Evolutionary conservation across 2,113 vertebrate species (phyloP), one percentile per base, ranked within the genome.

Genomic region (Dicerorhinus sumatrensis): DNA sequence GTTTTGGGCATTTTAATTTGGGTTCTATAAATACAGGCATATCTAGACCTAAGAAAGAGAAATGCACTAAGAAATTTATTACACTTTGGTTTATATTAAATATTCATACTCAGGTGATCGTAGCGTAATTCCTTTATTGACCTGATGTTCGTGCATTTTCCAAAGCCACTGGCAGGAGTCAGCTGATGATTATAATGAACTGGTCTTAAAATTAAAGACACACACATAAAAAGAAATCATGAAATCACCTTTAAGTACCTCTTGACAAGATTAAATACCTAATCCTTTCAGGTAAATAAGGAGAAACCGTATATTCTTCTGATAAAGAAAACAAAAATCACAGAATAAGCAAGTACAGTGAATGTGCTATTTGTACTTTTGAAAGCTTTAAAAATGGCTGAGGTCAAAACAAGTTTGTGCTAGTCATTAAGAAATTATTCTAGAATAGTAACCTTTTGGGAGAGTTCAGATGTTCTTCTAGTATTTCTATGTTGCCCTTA

Each of bases 281-380:
- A 72, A 72, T 5, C 4, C 39, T 33, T 83, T 89, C 17, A 89
- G 1, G 5, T 72, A 72, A 79, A 90, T 54, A 87, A 79, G 4
- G 2, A 91, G 65, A 91, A 88, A 81, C 1, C 1, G 0, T n/a
- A 29, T 63, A 36, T 85, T 80, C 16, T 94, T 96, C 36, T 90
- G 31, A 79, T 76, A 60, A 67, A 91, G 42, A 75, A 93, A 96
- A 67, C 5, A 14, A 83, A 92, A 86, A 94, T 65, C 25, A 81
- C 27, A 8, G 29, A 89, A 96, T 48, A 39, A 82, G 31, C 31
- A 58, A 3, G 0, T 39, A 6, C 5, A 48, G 4, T 23, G 17
- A 39, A 51, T 75, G 16, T 84, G 12, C 58, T 56, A 6, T 62
- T 46, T 54, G 21, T 2, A 33, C 11, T 31, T 75, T 39, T 46